Conservation (phyloP, 92 coral and sea anemone genomes). For the Actinernus sp. region DNA sequence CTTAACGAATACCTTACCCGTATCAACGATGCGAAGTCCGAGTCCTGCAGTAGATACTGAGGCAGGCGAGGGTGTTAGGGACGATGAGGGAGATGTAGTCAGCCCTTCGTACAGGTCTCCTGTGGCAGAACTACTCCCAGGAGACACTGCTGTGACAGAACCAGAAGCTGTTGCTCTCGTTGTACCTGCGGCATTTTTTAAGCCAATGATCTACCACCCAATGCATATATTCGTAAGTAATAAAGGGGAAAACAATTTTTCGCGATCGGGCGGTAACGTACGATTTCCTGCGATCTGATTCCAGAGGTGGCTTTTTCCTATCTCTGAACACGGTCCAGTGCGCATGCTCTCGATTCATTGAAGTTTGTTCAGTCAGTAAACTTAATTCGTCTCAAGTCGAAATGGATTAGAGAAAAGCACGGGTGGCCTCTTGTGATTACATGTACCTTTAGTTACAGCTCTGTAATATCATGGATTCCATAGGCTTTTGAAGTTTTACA, state of each 20-base stretch:
- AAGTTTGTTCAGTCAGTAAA: no score
- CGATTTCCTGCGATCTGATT: no score
- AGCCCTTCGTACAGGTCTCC: conserved; percentile 43
- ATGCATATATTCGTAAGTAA: conserved; percentile 93
- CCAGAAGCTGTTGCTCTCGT: conserved; percentile 92
- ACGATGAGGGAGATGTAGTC: conserved; percentile 25
- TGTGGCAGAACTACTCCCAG: conserved; percentile 49
- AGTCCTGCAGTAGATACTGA: conserved; percentile 63
- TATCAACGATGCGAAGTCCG: conserved; percentile 44
- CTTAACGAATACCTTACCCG: conserved; percentile 66
- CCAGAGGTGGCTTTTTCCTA: no score
- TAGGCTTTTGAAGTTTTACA: no score
- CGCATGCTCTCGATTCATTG: no score
- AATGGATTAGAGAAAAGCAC: no score
- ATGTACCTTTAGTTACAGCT: no score
- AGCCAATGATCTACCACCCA: conserved; percentile 85
- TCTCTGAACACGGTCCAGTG: no score
- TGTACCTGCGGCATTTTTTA: conserved; percentile 90
- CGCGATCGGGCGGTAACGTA: no score
- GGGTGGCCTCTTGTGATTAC: no score
- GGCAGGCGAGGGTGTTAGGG: conserved; percentile 45
- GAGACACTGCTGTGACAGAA: conserved; percentile 53
- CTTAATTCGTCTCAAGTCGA: no score
- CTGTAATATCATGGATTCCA: no score
- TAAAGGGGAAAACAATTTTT: background rate